These are phyloP conservation scores for Chalcis sispes DNA, from an alignment of 2,888 invertebrate genomes.

Conservation along the genomic window DNA sequence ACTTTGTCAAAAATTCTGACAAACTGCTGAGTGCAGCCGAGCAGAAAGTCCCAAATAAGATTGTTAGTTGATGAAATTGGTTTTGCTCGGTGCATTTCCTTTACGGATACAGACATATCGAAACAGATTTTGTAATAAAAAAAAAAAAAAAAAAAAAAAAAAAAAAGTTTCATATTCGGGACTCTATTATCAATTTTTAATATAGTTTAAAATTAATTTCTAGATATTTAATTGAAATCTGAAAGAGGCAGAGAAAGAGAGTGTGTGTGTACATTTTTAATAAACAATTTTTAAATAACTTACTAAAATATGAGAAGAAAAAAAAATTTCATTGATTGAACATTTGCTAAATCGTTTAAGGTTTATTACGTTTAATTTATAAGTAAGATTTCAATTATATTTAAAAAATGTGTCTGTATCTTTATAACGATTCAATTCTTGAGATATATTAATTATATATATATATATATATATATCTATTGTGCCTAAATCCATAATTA, in stretches of 20 bases:
- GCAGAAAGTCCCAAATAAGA: constrained; percentile 2
- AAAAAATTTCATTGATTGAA: not conserved
- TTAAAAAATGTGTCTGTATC: constrained; percentile 41
- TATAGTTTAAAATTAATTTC: not conserved
- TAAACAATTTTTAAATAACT: not conserved
- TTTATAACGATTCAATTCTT: constrained; percentile 27
- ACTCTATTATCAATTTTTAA: too few species aligned
- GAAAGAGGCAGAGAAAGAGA: not conserved
- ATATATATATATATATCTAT: constrained; percentile 25
- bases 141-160: too few species aligned
- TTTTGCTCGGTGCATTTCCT: constrained; percentile 15
- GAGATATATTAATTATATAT: constrained; percentile 31
- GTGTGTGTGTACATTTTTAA: not conserved
- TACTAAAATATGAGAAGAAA: too few species aligned
- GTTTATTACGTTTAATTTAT: too few species aligned
- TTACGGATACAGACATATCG: constrained; percentile 41
- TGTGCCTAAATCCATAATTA: constrained; percentile 47
- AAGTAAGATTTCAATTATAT: not conserved
- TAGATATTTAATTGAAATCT: not conserved
- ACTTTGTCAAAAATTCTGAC: constrained; percentile 65
- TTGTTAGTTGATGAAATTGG: not conserved
- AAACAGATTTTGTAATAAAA: constrained; percentile 8
- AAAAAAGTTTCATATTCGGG: constrained; percentile 14
- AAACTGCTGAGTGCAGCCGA: constrained; percentile 1
- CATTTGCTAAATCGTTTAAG: too few species aligned